Evolutionary conservation across 2,113 vertebrate species (phyloP).

Genomic region (Pseudopipra pipra): DNA sequence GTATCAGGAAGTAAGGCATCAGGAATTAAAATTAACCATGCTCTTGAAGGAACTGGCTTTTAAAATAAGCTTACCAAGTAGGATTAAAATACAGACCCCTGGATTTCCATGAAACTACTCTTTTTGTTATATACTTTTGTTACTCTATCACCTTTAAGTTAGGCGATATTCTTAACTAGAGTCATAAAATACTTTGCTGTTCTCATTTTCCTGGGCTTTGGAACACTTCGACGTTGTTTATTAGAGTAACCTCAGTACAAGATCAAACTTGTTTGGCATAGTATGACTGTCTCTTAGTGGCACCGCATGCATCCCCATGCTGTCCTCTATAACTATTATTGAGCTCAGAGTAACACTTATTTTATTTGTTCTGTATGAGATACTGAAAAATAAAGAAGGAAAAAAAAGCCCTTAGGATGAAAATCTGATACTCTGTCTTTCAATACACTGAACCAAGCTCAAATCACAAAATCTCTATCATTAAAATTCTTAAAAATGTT

Average conservation of each 20-base stretch:
- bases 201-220: neutral
- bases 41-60: neutral
- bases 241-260: neutral
- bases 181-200: neutral
- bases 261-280: neutral
- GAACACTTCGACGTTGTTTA: neutral
- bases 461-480: neutral
- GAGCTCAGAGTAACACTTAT: neutral
- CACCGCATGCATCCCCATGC: neutral
- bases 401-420: neutral
- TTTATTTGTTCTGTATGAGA: neutral
- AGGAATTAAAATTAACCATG: neutral
- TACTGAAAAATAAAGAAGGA: neutral
- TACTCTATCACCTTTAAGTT: neutral
- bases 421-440: neutral
- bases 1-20: neutral
- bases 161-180: neutral
- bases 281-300: neutral
- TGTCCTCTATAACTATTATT: neutral
- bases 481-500: neutral
- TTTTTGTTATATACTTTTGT: neutral
- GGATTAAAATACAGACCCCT: neutral
- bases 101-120: neutral
- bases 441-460: neutral
- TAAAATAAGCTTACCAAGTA: neutral